Evolutionary conservation across 2,113 vertebrate genomes (phyloP), one percentile per base, ranked within the genome.

Genomic region (Zapus hudsonius): DNA sequence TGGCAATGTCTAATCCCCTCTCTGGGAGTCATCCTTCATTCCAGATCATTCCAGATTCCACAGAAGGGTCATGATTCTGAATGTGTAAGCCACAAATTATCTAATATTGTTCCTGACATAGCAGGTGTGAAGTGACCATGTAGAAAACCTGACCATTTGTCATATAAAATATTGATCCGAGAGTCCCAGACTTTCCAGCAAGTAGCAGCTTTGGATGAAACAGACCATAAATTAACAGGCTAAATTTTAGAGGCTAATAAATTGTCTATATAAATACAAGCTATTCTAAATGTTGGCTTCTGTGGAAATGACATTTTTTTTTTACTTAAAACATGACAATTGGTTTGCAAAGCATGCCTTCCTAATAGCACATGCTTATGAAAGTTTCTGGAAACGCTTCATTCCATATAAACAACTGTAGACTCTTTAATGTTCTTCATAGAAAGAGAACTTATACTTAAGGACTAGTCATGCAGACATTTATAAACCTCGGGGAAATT

Each of bases 321-420:
- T 67, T 82, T 74, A 27, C 29, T 70, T 90, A n/a, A 79, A 69
- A 90, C 63, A 40, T 61, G 29, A 42, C 61, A 27, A 74, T 59
- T 87, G 29, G 6, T 12, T 89, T 90, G 87, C 73, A 81, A 76
- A 25, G n/a, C 73, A 90, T 90, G 22, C 3, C 52, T 3, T 10
- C 44, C 90, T 78, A 87, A 90, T 70, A 93, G 27, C 59, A n/a
- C 10, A 47, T 59, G 9, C 86, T 92, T 81, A 31, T 80, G 92
- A 36, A 92, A 85, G 12, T 74, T 96, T 92, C 74, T 36, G 69
- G 92, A 94, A 96, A 59, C 31, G 59, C 59, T 70, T 82, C 64
- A 90, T 38, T 90, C 89, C 40, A 31, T 70, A 52, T n/a, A 79
- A 96, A 80, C 79, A 78, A 67, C 8, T 40, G 11, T 63, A 90